Evolutionary conservation across 2,113 vertebrate species (phyloP).

Genomic region (Casuarius casuarius): DNA sequence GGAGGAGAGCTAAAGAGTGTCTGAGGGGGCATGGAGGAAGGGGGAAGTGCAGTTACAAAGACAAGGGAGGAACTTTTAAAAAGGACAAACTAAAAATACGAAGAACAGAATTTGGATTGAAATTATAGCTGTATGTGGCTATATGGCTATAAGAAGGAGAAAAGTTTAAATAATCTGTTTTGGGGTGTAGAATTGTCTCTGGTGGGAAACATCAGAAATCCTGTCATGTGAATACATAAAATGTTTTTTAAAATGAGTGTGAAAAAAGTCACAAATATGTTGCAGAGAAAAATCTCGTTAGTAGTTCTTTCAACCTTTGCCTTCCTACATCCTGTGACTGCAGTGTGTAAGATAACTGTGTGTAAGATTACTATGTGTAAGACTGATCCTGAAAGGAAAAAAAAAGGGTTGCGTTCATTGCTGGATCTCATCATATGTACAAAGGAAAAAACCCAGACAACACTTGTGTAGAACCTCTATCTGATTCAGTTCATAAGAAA

Average conservation of each 20-base stretch:
- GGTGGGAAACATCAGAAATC: not conserved
- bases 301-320: not conserved
- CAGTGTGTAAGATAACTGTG: not conserved
- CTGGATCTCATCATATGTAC: not conserved
- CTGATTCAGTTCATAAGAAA: not conserved
- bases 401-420: not conserved
- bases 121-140: not conserved
- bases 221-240: not conserved
- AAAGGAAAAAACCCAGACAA: not conserved
- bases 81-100: not conserved
- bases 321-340: not conserved
- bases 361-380: not conserved
- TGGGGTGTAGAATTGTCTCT: not conserved
- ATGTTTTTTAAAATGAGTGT: not conserved
- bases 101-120: not conserved
- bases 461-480: not conserved
- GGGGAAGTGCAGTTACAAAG: not conserved
- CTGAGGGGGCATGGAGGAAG: not conserved
- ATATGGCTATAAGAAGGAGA: not conserved
- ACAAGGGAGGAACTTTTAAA: not conserved
- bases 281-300: not conserved
- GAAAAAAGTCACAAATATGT: not conserved
- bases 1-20: not conserved
- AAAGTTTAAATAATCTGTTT: not conserved
- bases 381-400: not conserved